Conservation (phyloP, 2,113 vertebrate genomes). For the Tragelaphus strepsiceros region DNA sequence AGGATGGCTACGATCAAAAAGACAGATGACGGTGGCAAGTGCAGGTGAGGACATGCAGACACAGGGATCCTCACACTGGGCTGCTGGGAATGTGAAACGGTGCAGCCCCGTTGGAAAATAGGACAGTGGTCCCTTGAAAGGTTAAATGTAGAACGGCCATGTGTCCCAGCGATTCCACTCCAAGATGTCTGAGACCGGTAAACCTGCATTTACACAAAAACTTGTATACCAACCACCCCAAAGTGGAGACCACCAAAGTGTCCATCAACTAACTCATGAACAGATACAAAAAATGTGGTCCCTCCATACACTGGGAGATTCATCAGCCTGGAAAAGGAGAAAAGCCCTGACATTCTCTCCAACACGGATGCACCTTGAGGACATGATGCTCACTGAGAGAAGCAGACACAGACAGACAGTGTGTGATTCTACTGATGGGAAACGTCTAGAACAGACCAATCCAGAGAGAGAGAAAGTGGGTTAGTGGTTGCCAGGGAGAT, state of each 20-base stretch:
- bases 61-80: fast-evolving
- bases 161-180: neutral
- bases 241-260: neutral
- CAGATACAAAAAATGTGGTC: neutral
- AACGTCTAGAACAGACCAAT: neutral
- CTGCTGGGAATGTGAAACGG: neutral
- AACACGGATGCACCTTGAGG: neutral
- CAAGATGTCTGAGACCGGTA: fast-evolving
- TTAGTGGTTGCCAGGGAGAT: neutral
- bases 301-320: neutral
- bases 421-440: neutral
- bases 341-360: neutral
- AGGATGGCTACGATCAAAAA: neutral
- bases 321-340: fast-evolving
- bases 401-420: neutral
- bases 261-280: neutral
- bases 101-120: no score
- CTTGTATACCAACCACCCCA: fast-evolving
- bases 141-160: neutral
- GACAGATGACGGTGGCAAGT: fast-evolving
- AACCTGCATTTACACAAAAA: neutral
- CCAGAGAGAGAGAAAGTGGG: neutral
- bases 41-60: neutral
- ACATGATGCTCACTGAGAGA: neutral
- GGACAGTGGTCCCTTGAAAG: neutral